Base-by-base conservation (phyloP, 37 sponge, comb jelly and placozoan genomes). In the Petrosia ficiformis region DNA sequence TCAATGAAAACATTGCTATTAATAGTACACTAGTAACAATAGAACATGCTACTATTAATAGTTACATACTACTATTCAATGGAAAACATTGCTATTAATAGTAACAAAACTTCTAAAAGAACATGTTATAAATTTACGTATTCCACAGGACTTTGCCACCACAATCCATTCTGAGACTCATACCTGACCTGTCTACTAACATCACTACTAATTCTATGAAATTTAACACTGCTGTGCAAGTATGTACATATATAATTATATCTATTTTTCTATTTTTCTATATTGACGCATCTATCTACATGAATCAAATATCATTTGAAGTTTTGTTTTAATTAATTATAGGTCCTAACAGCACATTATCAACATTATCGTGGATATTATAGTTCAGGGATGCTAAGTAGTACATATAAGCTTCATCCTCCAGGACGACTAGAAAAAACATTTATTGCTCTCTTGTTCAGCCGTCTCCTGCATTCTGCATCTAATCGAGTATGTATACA, bases 371-470 rank as follows among this genome's bases (percentile, higher is more conserved):
- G 25, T 8, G 5, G 63, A n/a, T 61, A 26, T n/a, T 61, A 61
- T n/a, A 61, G 28, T 5, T 26, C 28, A n/a, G 63, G 63, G 28
- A n/a, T 22, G 14, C 25, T 61, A 5, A 61, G 5, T 26, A 5
- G 28, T 26, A 5, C 6, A 29, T 61, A 61, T 29, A 61, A 61
- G 26, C 26, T 61, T 6, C n/a, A 5, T 26, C 28, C 25, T 61
- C 63, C 63, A 11, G 6, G 25, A 26, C 22, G 26, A 8, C 14
- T 26, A 22, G 63, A 61, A n/a, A 61, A 22, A n/a, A 5, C 26
- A 5, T 61, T 26, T 29, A 61, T 61, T n/a, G 63, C 63, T 61
- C 63, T 61, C 28, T 29, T 61, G 28, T 61, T 26, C 28, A 61
- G 28, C 63, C 54, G 54, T 10, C 16, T 48, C 10, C 16, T 48